Conservation (phyloP, 2,888 invertebrate genomes). For the Toxonevra muliebris region DNA sequence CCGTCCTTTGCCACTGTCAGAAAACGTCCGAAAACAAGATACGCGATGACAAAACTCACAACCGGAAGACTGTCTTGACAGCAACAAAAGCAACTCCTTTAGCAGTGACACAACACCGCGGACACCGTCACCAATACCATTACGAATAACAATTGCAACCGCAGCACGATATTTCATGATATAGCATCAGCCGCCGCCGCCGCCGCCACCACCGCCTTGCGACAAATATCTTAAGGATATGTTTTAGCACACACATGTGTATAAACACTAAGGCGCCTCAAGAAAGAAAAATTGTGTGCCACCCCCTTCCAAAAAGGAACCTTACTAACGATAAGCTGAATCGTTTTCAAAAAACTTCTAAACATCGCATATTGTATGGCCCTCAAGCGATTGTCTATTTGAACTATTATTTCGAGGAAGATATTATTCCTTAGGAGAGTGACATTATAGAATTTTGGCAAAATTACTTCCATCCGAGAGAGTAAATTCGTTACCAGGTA, state of each 20-base stretch:
- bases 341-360: too few relatives aligned
- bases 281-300: too few relatives aligned
- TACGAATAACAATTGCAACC: background rate
- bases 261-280: too few relatives aligned
- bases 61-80: slow-evolving; percentile 3
- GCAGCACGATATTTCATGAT: background rate
- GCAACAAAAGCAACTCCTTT: slow-evolving; percentile 7
- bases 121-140: background rate
- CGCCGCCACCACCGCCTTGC: background rate
- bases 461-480: too few relatives aligned
- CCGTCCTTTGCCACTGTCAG: background rate
- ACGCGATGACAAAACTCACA: slow-evolving; percentile 10
- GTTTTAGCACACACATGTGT: background rate
- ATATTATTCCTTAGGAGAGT: too few relatives aligned
- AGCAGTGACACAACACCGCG: background rate
- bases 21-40: background rate
- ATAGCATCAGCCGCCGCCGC: background rate
- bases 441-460: too few relatives aligned
- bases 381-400: too few relatives aligned
- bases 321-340: too few relatives aligned
- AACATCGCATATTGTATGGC: too few relatives aligned
- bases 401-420: too few relatives aligned
- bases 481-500: too few relatives aligned
- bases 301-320: too few relatives aligned
- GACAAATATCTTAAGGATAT: background rate